phyloP scores from a whole-genome alignment of 2,797 vertebrate genomes.

The Tragopan temminckii region DNA sequence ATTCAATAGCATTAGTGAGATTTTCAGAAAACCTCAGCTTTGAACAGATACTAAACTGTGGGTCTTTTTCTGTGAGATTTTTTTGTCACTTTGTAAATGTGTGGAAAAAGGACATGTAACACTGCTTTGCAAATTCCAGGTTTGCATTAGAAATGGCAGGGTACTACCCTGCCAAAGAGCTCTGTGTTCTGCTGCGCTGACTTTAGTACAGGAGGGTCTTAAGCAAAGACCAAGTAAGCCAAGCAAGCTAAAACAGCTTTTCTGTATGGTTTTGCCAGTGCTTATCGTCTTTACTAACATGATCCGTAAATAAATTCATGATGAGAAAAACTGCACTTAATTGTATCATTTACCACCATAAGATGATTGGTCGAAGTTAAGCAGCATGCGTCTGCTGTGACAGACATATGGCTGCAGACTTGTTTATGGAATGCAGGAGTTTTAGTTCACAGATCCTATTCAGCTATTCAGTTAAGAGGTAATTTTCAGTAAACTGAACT shows the following conservation, averaged over 20 bases:
- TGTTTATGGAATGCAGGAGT: background rate
- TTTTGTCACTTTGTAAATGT: background rate
- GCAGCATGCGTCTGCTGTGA: background rate
- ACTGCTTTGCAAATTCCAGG: background rate
- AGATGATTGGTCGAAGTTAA: background rate
- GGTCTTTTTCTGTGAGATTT: background rate
- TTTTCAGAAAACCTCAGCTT: constrained; percentile 16
- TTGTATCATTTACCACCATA: background rate
- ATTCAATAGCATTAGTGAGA: background rate
- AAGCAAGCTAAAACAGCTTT: background rate
- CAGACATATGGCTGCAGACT: background rate
- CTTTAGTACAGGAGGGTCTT: background rate
- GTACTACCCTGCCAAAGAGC: background rate
- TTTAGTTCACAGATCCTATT: background rate
- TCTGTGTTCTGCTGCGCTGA: background rate
- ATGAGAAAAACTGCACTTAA: background rate
- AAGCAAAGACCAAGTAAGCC: background rate
- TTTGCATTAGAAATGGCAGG: background rate
- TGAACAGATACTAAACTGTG: constrained; percentile 17
- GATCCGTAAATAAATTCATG: background rate
- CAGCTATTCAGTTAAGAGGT: background rate
- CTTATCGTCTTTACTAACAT: background rate
- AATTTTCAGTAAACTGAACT: background rate
- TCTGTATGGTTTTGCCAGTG: background rate
- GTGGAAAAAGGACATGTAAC: constrained; percentile 12